Conservation (phyloP, 2,888 invertebrate genomes). For the Limnephilus rhombicus region DNA sequence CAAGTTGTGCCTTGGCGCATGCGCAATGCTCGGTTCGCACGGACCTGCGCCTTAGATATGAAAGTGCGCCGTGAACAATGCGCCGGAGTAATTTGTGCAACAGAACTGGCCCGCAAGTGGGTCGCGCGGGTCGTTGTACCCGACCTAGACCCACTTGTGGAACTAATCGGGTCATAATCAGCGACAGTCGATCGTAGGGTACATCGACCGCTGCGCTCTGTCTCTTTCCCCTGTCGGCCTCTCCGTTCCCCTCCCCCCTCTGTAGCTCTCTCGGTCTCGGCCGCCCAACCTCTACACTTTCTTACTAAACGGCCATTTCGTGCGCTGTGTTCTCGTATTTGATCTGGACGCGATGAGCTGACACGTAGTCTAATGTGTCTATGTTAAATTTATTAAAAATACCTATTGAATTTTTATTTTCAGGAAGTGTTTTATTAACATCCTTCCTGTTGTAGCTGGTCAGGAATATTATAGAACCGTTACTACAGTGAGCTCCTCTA, state of each 20-base stretch:
- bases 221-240: slow-evolving; percentile 1
- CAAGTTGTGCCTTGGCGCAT: slow-evolving; percentile 13
- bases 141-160: slow-evolving; percentile 78
- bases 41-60: slow-evolving; percentile 44
- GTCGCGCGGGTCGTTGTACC: slow-evolving; percentile 76
- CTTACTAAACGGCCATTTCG: slow-evolving; percentile 29
- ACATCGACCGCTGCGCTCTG: slow-evolving; percentile 58
- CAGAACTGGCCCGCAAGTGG: slow-evolving; percentile 73
- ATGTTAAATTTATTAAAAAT: neutral
- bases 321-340: slow-evolving; percentile 4
- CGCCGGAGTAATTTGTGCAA: slow-evolving; percentile 70
- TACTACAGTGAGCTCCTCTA: neutral
- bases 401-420: neutral
- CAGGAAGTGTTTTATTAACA: neutral
- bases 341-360: neutral
- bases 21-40: slow-evolving; percentile 22
- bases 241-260: slow-evolving; percentile 33
- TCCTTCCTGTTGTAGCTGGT: neutral
- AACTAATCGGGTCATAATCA: slow-evolving; percentile 78
- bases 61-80: slow-evolving; percentile 67
- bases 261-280: slow-evolving; percentile 22
- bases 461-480: neutral
- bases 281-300: slow-evolving; percentile 41
- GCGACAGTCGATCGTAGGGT: slow-evolving; percentile 72
- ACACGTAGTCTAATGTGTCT: neutral